Evolutionary conservation across 2,888 invertebrate species (phyloP).

Genomic region (Ennomos quercinarius): DNA sequence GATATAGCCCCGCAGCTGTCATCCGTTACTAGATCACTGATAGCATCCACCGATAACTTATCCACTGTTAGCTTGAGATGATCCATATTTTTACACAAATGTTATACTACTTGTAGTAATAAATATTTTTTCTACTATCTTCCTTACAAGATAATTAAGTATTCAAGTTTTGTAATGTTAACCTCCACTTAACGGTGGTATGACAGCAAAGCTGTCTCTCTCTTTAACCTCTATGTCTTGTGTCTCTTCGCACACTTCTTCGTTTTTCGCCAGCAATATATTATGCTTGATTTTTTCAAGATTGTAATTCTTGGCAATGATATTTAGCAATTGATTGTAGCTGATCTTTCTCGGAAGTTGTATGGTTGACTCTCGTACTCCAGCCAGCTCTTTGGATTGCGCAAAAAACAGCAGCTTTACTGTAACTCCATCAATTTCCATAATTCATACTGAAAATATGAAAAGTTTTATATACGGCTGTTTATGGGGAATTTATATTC

Average conservation of each 20-base stretch:
- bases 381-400: conserved; percentile 93
- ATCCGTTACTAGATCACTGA: conserved; percentile 88
- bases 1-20: conserved; percentile 95
- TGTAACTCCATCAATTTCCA: conserved; percentile 80
- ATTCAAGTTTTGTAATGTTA: conserved; percentile 50
- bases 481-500: no score
- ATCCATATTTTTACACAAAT: conserved; percentile 82
- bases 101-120: no score
- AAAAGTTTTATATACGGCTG: background rate
- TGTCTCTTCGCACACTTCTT: conserved; percentile 88
- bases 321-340: conserved; percentile 85
- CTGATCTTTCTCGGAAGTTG: conserved; percentile 79
- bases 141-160: no score
- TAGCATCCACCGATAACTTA: conserved; percentile 88
- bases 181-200: conserved; percentile 98
- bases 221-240: conserved; percentile 84
- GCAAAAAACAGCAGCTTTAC: conserved; percentile 95
- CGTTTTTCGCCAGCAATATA: conserved; percentile 93
- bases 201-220: conserved; percentile 94
- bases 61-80: conserved; percentile 88
- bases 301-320: conserved; percentile 86
- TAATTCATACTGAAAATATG: conserved; percentile 56
- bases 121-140: no score
- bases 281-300: conserved; percentile 88
- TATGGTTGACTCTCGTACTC: conserved; percentile 84